Conservation (phyloP, 2,888 invertebrate genomes). For the Tachystola acroxantha region DNA sequence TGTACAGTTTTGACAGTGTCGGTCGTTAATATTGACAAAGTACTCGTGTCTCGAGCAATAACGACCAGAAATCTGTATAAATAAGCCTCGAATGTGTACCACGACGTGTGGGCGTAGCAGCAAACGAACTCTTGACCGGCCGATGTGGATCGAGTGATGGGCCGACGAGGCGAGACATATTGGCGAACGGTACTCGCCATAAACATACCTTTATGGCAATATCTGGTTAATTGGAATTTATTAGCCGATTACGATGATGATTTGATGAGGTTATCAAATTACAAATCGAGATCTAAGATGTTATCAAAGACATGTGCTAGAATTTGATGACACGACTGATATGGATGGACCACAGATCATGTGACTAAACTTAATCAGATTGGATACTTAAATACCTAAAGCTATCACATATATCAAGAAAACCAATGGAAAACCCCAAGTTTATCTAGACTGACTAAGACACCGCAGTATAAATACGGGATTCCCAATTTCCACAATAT, state of each 20-base stretch:
- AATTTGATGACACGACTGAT: no score
- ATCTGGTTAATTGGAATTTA: conserved; percentile 1
- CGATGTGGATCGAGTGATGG: conserved; percentile 15
- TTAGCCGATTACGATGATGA: background rate
- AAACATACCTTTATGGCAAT: conserved; percentile 1
- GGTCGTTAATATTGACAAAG: conserved; percentile 22
- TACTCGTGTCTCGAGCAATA: conserved; percentile 17
- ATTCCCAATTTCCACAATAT: no score
- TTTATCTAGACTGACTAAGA: no score
- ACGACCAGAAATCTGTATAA: conserved; percentile 19
- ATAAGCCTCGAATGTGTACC: conserved; percentile 7
- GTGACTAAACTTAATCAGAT: no score
- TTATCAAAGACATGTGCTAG: no score
- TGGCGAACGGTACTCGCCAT: background rate
- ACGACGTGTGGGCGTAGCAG: conserved; percentile 19
- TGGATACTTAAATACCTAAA: no score
- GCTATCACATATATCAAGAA: no score
- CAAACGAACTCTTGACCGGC: conserved; percentile 36
- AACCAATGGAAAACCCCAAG: no score
- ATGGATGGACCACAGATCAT: no score
- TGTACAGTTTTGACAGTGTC: conserved; percentile 5
- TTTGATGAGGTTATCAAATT: background rate
- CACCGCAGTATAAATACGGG: no score
- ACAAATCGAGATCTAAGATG: no score
- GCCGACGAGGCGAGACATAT: background rate